Evolutionary conservation across 1,140 invertebrate genomes (phyloP).

Genomic region (Hormaphis cornu): DNA sequence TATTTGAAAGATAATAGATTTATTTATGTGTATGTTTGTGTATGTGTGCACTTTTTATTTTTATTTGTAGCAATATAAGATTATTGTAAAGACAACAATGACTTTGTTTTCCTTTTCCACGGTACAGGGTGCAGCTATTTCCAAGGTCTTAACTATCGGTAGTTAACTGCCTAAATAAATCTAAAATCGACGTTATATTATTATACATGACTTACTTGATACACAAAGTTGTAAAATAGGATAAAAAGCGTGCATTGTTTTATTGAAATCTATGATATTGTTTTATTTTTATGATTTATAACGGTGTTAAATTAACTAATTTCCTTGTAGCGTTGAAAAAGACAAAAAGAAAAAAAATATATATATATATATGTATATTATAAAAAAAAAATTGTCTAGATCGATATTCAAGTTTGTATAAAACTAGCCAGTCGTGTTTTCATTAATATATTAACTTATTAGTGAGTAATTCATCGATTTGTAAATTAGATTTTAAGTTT

Average conservation of each 20-base stretch:
- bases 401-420: no score
- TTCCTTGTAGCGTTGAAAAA: background rate
- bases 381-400: no score
- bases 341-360: no score
- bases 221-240: background rate
- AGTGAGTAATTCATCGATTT: no score
- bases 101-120: background rate
- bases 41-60: background rate
- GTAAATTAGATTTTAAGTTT: no score
- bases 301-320: background rate
- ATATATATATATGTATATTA: no score
- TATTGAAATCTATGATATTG: background rate
- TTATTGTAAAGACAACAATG: background rate
- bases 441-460: no score
- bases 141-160: background rate
- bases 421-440: no score
- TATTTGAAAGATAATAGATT: background rate
- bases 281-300: background rate
- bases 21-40: background rate
- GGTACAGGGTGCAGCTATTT: conserved; percentile 19
- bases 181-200: no score
- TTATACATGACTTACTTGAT: no score
- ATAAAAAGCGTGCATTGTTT: background rate
- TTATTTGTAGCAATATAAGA: conserved; percentile 13
- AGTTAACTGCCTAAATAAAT: background rate